Base-by-base conservation (phyloP, 2,113 vertebrate species). In the Peromyscus polionotus region DNA sequence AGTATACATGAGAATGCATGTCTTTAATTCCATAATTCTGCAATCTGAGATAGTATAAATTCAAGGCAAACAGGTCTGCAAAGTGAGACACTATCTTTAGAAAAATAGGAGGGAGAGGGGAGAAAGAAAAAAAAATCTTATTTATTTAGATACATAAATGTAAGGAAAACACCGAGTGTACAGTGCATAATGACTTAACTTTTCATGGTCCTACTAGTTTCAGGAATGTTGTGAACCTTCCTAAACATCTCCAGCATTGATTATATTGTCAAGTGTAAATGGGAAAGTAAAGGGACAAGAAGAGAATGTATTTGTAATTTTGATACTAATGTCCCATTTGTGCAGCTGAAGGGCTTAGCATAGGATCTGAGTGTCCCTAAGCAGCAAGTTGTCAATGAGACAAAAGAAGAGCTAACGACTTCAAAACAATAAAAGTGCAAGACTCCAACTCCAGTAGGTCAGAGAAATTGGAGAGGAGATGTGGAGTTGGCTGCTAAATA, bases 1-100 rank as follows among this genome's bases (percentile, higher is more conserved):
- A 31, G 33, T n/a, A 7, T 33, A 54, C 20, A 54, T n/a, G 10
- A 14, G 0, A 4, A 0, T 9, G 6, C 7, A n/a, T 39, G 12
- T 22, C 22, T 42, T 28, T 57, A 59, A 42, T 28, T 24, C 14
- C 0, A 57, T 26, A 6, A 61, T 7, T 59, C n/a, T 31, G 14
- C 22, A 19, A 28, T 9, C 13, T 59, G 14, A 73, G 26, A 19
- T 2, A 73, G 36, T 19, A 11, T 7, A 72, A 88, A 51, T 17
- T 57, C 5, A 19, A 89, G 16, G n/a, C 1, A 13, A 75, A 54
- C 22, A 20, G 24, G 26, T 1, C 54, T 0, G 33, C 36, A 57
- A 39, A 39, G 51, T 42, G 2, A n/a, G 24, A 42, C 24, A 3
- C 2, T 54, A n/a, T n/a, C 65, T 36, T 20, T 4, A 83, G 10